These are phyloP conservation scores for Mamestra configurata DNA, from an alignment of 1,140 invertebrate genomes.

Conservation along the genomic window DNA sequence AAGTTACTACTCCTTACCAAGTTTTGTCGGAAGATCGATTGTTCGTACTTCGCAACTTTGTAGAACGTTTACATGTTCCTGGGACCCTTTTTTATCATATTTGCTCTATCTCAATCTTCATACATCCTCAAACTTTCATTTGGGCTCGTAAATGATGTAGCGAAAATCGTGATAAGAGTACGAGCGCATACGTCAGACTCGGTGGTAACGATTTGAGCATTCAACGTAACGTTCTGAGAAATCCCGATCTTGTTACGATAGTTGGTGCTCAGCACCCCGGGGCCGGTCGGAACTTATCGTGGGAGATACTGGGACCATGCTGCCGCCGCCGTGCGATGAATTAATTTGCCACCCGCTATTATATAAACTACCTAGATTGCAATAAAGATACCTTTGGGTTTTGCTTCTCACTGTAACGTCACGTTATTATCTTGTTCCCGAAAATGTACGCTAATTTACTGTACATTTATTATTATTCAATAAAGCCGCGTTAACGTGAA, in stretches of 20 bases:
- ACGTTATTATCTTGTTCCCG: slow-evolving; percentile 45
- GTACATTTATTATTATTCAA: slow-evolving; percentile 60
- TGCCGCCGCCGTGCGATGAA: slow-evolving; percentile 75
- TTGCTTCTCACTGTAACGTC: slow-evolving; percentile 62
- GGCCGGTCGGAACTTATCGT: slow-evolving; percentile 70
- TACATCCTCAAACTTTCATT: slow-evolving; percentile 34
- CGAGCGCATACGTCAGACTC: slow-evolving; percentile 52
- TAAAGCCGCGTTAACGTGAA: slow-evolving; percentile 27
- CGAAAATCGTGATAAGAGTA: slow-evolving; percentile 71
- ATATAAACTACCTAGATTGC: slow-evolving; percentile 76
- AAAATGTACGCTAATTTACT: slow-evolving; percentile 60
- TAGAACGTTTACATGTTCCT: slow-evolving; percentile 10
- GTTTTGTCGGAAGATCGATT: slow-evolving; percentile 47
- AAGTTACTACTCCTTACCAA: slow-evolving; percentile 24
- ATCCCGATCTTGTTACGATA: slow-evolving; percentile 80
- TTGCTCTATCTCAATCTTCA: slow-evolving; percentile 13
- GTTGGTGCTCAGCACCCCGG: slow-evolving; percentile 71
- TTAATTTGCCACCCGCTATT: slow-evolving; percentile 78
- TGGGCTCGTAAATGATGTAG: slow-evolving; percentile 41
- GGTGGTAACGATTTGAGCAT: slow-evolving; percentile 59
- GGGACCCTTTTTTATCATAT: slow-evolving; percentile 11
- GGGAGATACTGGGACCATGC: slow-evolving; percentile 63
- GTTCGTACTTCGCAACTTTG: slow-evolving; percentile 49
- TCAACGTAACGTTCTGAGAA: slow-evolving; percentile 74
- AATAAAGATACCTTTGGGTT: slow-evolving; percentile 75